phyloP scores from a whole-genome alignment of 2,888 invertebrate species.

The Cosmorhoe ocellata region DNA sequence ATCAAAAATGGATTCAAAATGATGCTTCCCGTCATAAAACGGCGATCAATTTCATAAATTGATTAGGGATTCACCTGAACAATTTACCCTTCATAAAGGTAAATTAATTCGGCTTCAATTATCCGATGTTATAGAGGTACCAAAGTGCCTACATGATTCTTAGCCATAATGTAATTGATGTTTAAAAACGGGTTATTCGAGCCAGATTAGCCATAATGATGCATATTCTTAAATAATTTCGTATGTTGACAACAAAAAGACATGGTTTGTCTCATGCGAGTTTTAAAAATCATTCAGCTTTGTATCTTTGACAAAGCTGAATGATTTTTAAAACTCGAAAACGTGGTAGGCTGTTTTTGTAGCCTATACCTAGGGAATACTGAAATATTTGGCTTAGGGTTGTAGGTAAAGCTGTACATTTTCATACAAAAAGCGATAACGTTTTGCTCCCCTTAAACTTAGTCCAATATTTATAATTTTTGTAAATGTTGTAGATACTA shows the following conservation, averaged over 20 bases:
- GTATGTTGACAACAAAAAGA: background rate
- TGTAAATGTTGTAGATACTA: too few species aligned
- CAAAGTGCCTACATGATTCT: constrained; percentile 30
- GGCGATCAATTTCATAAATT: constrained; percentile 72
- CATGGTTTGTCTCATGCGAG: too few species aligned
- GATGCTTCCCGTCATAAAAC: constrained; percentile 39
- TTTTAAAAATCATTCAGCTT: too few species aligned
- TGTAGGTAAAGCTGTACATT: too few species aligned
- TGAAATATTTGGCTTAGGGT: too few species aligned
- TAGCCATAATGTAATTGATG: constrained; percentile 44
- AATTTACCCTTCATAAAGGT: constrained; percentile 74
- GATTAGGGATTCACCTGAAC: constrained; percentile 72
- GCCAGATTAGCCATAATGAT: constrained; percentile 20
- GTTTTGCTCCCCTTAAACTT: too few species aligned
- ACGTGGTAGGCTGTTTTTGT: too few species aligned
- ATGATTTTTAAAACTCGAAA: too few species aligned
- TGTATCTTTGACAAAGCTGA: too few species aligned
- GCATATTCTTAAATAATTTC: constrained; percentile 32
- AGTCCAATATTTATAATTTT: too few species aligned
- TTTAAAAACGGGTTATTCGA: constrained; percentile 33
- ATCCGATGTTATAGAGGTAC: constrained; percentile 47
- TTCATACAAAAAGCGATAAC: too few species aligned
- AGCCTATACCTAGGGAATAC: too few species aligned
- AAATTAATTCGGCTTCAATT: constrained; percentile 66
- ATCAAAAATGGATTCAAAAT: constrained; percentile 30